Evolutionary conservation across 2,113 vertebrate genomes (phyloP), one percentile per base, ranked within the genome.

Genomic region (Nansenia antarctica): DNA sequence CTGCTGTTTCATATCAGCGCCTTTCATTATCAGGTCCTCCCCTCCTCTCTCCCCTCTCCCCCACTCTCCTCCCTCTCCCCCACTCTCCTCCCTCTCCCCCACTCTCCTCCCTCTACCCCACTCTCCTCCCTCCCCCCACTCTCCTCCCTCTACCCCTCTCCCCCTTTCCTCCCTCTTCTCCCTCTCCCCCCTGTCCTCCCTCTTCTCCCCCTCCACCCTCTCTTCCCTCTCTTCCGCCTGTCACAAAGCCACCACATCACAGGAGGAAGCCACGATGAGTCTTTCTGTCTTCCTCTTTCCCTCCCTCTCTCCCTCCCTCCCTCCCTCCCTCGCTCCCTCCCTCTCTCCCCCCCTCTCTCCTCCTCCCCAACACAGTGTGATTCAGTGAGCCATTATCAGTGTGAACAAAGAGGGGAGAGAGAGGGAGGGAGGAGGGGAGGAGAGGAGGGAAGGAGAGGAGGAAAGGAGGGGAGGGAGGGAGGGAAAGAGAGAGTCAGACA

Each of bases 131-230:
- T 76, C 80, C 22, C 65, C 32, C 32, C 62, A 52, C 59, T 71
- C 15, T n/a, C 65, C 11, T 54, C 35, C 32, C 12, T 77, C 66
- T 63, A 60, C 45, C 35, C 15, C 22, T 67, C 52, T 59, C 42
- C 64, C 59, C 72, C 62, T 31, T 6, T 11, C 24, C 20, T 68
- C 65, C 24, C 18, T 68, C 2, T 60, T 67, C 57, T 31, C 47
- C 45, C 26, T 75, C 70, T 79, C 70, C 49, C 72, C 69, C 65
- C 72, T 77, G 80, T 73, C 79, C 42, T 76, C n/a, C n/a, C 54
- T 72, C n/a, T n/a, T n/a, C 74, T 81, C 68, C 74, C n/a, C n/a
- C 54, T 72, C n/a, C n/a, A n/a, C 74, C 80, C 68, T 39, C 15
- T 3, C 55, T 53, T 64, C 73, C 61, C 30, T 69, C 55, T 67